Evolutionary conservation across 2,888 invertebrate species (phyloP), one percentile per base, ranked within the genome.

Genomic region (Cataglyphis altisquamis): DNA sequence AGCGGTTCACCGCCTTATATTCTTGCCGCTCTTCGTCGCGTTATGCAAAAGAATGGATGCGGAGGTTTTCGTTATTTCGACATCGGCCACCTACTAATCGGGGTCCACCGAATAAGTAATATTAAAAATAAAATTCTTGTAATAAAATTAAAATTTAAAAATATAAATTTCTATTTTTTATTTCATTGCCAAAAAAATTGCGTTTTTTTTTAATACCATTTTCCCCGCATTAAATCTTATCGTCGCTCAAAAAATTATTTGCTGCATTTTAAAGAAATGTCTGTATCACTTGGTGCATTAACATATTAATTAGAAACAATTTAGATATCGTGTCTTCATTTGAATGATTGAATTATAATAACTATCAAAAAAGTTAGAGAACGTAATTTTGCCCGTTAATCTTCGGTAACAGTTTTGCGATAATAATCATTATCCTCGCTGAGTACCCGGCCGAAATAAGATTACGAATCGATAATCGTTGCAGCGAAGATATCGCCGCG

Each of bases 1-100:
- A 90, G 81, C 90, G 88, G 90, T 86, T 89, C 90, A 87, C 90
- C 84, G 86, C 82, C 48, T 85, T 85, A 74, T 84, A 72, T 64
- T 75, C 68, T 83, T 68, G 67, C 78, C 83, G 82, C 77, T 67
- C 63, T 48, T 82, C 82, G 74, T 78, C 78, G 84, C 82, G 72
- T 82, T 85, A 68, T 84, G 25, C 60, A 29, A 74, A 82, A 84
- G 87, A 87, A 87, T 89, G 82, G 83, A 73, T 18, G 63, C 52
- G 66, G 25, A 48, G 45, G 25, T 64, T 67, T 72, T 72, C 74
- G 78, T 82, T 66, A 64, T 64, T 73, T 63, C 57, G 81, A 74
- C 77, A 74, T 68, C 48, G 72, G 52, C 48, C 60, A 63, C 32
- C 70, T n/a, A 85, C 63, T 75, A 67, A 60, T 82, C 25, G 18